These are phyloP conservation scores for Agriopis leucophaearia DNA, from an alignment of 2,888 invertebrate species.

Conservation along the genomic window DNA sequence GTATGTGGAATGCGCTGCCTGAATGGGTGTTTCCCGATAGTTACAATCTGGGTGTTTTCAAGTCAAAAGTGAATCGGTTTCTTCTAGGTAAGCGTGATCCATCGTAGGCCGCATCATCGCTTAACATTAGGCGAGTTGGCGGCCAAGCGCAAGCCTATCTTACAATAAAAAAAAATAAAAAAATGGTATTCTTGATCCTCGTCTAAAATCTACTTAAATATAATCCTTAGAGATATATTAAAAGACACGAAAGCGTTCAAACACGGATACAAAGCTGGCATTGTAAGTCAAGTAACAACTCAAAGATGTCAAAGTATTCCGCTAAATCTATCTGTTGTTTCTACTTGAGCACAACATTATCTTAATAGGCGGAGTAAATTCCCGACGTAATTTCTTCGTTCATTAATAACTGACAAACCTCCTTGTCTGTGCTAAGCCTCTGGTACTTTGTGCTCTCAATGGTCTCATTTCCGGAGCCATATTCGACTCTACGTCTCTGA, in stretches of 20 bases:
- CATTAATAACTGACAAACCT: conserved; percentile 75
- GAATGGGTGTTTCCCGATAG: too few species aligned
- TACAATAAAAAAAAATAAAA: too few species aligned
- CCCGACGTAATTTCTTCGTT: conserved; percentile 65
- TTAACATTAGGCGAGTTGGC: too few species aligned
- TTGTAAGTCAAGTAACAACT: conserved; percentile 36
- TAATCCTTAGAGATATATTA: conserved; percentile 1
- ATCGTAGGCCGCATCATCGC: too few species aligned
- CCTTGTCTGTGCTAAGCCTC: conserved; percentile 59
- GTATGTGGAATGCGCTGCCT: too few species aligned
- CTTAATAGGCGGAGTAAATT: conserved; percentile 62
- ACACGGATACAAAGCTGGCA: conserved; percentile 25
- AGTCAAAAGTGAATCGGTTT: too few species aligned
- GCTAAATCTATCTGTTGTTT: conserved; percentile 42
- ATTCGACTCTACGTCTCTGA: conserved; percentile 56
- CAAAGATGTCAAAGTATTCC: conserved; percentile 38
- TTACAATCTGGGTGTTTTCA: too few species aligned
- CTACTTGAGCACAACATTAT: conserved; percentile 58
- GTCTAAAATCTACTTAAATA: neutral
- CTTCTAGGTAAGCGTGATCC: too few species aligned
- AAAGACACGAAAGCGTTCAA: conserved; percentile 14
- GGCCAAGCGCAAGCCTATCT: too few species aligned
- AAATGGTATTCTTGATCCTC: neutral
- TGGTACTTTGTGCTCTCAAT: conserved; percentile 51
- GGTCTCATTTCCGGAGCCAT: conserved; percentile 43